These are phyloP conservation scores for Synergus gifuensis DNA, from an alignment of 2,888 invertebrate genomes.

Conservation along the genomic window DNA sequence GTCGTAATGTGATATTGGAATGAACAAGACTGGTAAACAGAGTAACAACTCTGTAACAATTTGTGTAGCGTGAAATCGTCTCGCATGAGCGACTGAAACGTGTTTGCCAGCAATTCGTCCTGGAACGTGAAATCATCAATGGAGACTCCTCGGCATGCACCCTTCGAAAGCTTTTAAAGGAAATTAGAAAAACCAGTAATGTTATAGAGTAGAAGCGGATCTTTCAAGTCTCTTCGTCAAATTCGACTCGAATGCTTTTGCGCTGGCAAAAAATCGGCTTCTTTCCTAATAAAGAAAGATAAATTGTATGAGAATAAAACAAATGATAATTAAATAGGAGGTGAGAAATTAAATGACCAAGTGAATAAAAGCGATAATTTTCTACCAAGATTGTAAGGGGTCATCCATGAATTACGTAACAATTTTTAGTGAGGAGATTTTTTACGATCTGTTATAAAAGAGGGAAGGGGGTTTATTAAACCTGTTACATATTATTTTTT, in stretches of 20 bases:
- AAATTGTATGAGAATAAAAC: too few relatives aligned
- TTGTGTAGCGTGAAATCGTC: slow-evolving; percentile 28
- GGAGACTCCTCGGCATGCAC: slow-evolving; percentile 27
- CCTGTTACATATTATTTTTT: too few relatives aligned
- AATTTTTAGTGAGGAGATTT: too few relatives aligned
- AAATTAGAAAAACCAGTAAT: slow-evolving; percentile 29
- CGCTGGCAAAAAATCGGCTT: not conserved
- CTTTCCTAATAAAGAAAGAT: not conserved
- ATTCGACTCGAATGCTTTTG: slow-evolving; percentile 1
- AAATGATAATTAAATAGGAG: too few relatives aligned
- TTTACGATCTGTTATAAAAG: too few relatives aligned
- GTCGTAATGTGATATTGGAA: slow-evolving; percentile 30
- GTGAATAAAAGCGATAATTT: too few relatives aligned
- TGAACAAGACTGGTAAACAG: slow-evolving; percentile 15
- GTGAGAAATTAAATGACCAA: too few relatives aligned
- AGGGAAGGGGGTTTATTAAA: too few relatives aligned
- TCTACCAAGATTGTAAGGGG: too few relatives aligned
- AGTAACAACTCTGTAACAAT: slow-evolving; percentile 8
- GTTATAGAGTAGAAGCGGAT: not conserved
- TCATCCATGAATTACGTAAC: too few relatives aligned
- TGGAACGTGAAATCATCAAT: slow-evolving; percentile 32
- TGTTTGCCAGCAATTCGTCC: slow-evolving; percentile 36
- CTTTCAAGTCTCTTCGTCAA: slow-evolving; percentile 1
- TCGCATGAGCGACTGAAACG: slow-evolving; percentile 34
- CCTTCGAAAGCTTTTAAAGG: slow-evolving; percentile 16